Evolutionary conservation across 1,140 invertebrate species (phyloP).

Genomic region (Phymorhynchus buccinoides): DNA sequence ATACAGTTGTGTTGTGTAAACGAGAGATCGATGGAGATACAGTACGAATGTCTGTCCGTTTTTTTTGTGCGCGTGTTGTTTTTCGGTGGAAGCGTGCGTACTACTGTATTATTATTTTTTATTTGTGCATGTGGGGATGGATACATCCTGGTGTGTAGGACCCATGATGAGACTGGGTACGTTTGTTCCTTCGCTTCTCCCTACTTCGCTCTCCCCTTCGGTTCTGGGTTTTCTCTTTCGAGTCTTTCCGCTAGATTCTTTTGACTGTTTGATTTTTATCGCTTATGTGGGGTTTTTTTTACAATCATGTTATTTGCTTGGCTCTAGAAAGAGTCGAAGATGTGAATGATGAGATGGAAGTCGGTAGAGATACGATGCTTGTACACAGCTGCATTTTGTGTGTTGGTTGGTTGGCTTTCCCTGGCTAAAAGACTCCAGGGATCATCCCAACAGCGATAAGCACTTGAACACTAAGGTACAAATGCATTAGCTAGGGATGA

Average conservation of each 20-base stretch:
- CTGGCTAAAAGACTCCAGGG: no score
- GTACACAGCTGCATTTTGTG: no score
- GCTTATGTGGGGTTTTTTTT: not conserved
- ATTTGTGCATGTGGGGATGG: slow-evolving; percentile 13
- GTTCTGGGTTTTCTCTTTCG: not conserved
- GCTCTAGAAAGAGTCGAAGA: no score
- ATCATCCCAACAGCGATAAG: no score
- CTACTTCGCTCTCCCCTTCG: not conserved
- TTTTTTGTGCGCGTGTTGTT: not conserved
- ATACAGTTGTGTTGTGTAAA: no score
- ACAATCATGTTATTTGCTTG: not conserved
- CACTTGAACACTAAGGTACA: no score
- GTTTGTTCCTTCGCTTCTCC: slow-evolving; percentile 2
- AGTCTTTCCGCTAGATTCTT: not conserved
- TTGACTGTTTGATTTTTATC: slow-evolving; percentile 8
- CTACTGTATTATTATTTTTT: not conserved
- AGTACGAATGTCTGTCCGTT: no score
- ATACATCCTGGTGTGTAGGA: slow-evolving; percentile 3
- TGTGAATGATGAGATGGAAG: no score
- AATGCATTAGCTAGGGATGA: no score
- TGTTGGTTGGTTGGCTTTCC: no score
- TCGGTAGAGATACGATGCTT: no score
- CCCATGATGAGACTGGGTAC: slow-evolving; percentile 17
- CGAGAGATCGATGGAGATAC: no score
- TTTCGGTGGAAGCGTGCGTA: not conserved